These are phyloP conservation scores for Eurystomus gularis DNA, from an alignment of 2,113 vertebrate genomes.

Conservation along the genomic window DNA sequence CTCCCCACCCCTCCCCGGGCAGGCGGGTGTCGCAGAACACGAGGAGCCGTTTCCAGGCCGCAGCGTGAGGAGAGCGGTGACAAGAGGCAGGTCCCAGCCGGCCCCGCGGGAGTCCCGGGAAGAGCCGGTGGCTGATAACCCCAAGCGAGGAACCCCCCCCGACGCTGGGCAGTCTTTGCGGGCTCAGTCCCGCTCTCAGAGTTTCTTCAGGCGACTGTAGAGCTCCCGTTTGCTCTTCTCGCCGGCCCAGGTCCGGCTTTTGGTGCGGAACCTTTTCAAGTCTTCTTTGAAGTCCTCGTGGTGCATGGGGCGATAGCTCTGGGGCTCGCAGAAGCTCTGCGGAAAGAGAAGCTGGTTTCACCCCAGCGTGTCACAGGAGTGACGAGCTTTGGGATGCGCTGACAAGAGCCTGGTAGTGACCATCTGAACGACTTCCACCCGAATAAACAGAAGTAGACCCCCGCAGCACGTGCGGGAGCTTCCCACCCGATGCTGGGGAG, in stretches of 20 bases:
- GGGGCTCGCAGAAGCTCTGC: conserved; percentile 89
- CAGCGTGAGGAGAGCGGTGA: background rate
- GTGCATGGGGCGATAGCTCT: conserved; percentile 92
- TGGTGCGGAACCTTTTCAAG: conserved; percentile 86
- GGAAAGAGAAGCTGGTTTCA: background rate
- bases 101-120: background rate
- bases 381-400: too few relatives aligned
- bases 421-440: accelerated
- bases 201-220: conserved; percentile 94
- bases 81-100: background rate
- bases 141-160: background rate
- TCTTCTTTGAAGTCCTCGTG: conserved; percentile 95
- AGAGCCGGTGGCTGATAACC: too few relatives aligned
- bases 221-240: conserved; percentile 95
- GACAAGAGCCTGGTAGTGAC: background rate
- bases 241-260: conserved; percentile 92
- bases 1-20: background rate
- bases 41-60: background rate
- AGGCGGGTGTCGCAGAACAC: background rate
- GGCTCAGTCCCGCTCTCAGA: conserved; percentile 54
- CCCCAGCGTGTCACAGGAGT: accelerated
- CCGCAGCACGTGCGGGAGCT: too few relatives aligned
- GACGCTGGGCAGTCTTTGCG: background rate
- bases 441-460: too few relatives aligned
- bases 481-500: accelerated